These are phyloP conservation scores for Montipora capitata DNA, from an alignment of 92 coral and sea anemone genomes.

Conservation along the genomic window DNA sequence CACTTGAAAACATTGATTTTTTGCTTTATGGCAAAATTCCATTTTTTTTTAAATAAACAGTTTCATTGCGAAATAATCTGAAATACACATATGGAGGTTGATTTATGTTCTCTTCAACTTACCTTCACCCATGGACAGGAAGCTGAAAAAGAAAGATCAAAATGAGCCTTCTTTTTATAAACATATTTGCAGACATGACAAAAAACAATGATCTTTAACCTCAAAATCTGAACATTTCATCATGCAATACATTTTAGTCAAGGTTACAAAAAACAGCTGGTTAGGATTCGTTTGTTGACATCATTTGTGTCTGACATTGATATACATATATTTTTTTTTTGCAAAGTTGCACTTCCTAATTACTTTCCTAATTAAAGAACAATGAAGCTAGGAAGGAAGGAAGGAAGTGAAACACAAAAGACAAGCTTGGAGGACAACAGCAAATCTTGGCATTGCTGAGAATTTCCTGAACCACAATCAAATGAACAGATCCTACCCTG, in stretches of 20 bases:
- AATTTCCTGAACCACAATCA: not conserved
- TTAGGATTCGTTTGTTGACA: not conserved
- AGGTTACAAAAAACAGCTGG: not conserved
- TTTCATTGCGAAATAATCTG: not conserved
- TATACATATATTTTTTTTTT: not conserved
- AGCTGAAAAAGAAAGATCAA: constrained; percentile 4
- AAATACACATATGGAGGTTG: not conserved
- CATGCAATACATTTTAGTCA: not conserved
- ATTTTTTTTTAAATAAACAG: not conserved
- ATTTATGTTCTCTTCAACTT: not conserved
- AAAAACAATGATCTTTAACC: constrained; percentile 7
- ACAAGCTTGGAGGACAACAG: not conserved
- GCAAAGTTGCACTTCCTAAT: not conserved
- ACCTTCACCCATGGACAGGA: constrained; percentile 49
- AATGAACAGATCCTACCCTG: constrained; percentile 11
- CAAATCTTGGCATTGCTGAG: not conserved
- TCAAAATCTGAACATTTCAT: not conserved
- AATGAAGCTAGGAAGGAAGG: no score
- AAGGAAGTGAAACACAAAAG: not conserved
- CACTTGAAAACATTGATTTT: not conserved
- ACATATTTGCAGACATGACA: not conserved
- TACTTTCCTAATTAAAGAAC: not conserved
- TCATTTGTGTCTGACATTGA: not conserved
- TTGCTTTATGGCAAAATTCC: not conserved
- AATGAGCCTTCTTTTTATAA: not conserved